Evolutionary conservation across 2,888 invertebrate species (phyloP), one percentile per base, ranked within the genome.

Genomic region (Fissipunctia ypsillon): DNA sequence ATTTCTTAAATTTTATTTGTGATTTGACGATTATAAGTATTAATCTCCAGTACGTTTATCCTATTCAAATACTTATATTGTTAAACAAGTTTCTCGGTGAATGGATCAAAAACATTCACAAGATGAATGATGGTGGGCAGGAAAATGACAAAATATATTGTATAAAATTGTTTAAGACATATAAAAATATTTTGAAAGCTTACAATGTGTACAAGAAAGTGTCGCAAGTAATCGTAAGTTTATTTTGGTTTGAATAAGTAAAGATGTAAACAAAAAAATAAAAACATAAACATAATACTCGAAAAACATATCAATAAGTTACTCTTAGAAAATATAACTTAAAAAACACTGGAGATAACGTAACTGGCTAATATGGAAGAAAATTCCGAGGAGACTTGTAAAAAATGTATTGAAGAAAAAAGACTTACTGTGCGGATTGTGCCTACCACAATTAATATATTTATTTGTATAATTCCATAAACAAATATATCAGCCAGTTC

Each of bases 181-280:
- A 81, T 43, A 22, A 48, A 52, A 50, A 38, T 22, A 78, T 82
- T 35, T 61, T 78, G 3, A 5, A 59, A 43, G 67, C 72, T n/a
- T 83, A 68, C 35, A 38, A 68, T 41, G 19, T 74, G 2, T 78
- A 71, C 63, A 74, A 69, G 43, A 69, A 63, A n/a, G 59, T 78
- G 10, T 76, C 48, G 2, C 48, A 76, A 63, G 41, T 52, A 1
- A 38, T 63, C 50, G 76, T 76, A 63, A 78, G 61, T 63, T 28
- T 31, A 0, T 60, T 16, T 31, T 43, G 7, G 16, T 1, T 0
- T 19, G 38, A n/a, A 14, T 9, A n/a, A 41, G 31, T 38, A 38
- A 68, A 19, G 5, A 28, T 19, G 3, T 38, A 22, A 19, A 38
- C 38, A 7, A 28, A 19, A 16, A 9, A 56, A 56, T 28, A 2